phyloP scores from a whole-genome alignment of 2,888 invertebrate genomes.

The Drosophila phalerata region DNA sequence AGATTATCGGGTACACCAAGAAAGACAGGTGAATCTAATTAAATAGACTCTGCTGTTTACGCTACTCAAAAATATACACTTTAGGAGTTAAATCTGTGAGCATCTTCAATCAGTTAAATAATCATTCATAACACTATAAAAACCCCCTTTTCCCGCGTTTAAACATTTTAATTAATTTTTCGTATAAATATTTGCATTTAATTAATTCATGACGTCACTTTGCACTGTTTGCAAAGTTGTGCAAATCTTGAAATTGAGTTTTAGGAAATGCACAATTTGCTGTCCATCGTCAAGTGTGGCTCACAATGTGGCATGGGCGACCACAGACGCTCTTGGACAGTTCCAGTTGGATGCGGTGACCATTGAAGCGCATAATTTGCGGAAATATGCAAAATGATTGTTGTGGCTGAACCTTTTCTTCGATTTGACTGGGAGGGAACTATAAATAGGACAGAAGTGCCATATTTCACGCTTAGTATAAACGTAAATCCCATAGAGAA shows the following conservation, averaged over 20 bases:
- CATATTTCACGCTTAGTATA: constrained; percentile 80
- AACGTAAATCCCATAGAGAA: constrained; percentile 39
- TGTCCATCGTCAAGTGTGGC: constrained; percentile 16
- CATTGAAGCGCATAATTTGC: constrained; percentile 79
- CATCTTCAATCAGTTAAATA: constrained; percentile 1
- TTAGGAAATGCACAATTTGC: constrained; percentile 59
- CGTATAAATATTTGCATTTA: constrained; percentile 10
- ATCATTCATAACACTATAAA: constrained; percentile 2
- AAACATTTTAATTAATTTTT: constrained; percentile 17
- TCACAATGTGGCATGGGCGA: constrained; percentile 28
- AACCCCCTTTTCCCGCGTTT: background rate
- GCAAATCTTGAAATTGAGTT: constrained; percentile 27
- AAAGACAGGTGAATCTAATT: background rate
- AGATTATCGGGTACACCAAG: background rate
- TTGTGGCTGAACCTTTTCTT: constrained; percentile 38
- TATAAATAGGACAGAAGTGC: constrained; percentile 82
- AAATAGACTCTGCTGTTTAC: background rate
- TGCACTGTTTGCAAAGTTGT: constrained; percentile 34
- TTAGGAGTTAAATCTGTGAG: background rate
- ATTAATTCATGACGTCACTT: constrained; percentile 48
- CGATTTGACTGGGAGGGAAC: background rate
- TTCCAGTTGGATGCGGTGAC: constrained; percentile 63
- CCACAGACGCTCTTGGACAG: constrained; percentile 51
- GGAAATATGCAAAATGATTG: constrained; percentile 69
- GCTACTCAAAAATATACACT: background rate